Evolutionary conservation across 2,888 invertebrate species (phyloP).

Genomic region (Steinernema hermaphroditum): DNA sequence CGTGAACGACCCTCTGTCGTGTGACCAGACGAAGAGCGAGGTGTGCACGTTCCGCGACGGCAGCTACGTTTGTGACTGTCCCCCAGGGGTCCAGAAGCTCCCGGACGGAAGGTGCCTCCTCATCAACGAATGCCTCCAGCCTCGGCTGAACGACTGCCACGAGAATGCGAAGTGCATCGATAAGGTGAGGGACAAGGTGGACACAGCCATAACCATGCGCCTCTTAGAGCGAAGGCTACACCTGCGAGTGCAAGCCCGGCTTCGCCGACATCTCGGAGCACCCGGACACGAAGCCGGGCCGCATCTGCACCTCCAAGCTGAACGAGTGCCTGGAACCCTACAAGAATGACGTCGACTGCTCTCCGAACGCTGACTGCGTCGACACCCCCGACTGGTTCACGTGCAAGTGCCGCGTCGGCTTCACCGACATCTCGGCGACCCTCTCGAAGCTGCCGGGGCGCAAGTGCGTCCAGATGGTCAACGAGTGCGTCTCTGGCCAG

Average conservation of each 20-base stretch:
- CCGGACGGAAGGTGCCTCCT: conserved; percentile 56
- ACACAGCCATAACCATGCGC: too few species aligned
- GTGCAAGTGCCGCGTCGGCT: conserved; percentile 60
- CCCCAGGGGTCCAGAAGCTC: conserved; percentile 34
- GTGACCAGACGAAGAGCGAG: conserved; percentile 56
- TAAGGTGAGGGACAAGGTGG: too few species aligned
- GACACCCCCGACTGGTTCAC: conserved; percentile 61
- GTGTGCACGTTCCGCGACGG: conserved; percentile 61
- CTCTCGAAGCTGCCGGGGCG: conserved; percentile 56
- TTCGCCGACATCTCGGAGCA: conserved; percentile 59
- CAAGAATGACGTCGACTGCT: conserved; percentile 59
- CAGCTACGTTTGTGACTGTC: conserved; percentile 50
- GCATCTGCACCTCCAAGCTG: conserved; percentile 55
- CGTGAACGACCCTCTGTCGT: conserved; percentile 61
- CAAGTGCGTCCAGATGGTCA: conserved; percentile 54
- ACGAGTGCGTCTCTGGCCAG: conserved; percentile 61
- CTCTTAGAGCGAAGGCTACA: conserved; percentile 57
- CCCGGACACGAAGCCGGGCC: conserved; percentile 53
- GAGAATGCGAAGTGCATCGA: conserved; percentile 55
- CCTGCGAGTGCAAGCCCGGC: conserved; percentile 54
- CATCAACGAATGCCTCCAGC: conserved; percentile 51
- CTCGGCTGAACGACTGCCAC: conserved; percentile 54
- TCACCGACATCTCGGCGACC: conserved; percentile 56
- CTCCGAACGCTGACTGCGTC: conserved; percentile 57
- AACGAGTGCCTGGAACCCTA: conserved; percentile 54